Percentiles rank a stretch among this genome's conserved stretches.
These are phyloP conservation scores for Esox lucius DNA, from an alignment of 2,797 vertebrate genomes.

Conservation along the genomic window DNA sequence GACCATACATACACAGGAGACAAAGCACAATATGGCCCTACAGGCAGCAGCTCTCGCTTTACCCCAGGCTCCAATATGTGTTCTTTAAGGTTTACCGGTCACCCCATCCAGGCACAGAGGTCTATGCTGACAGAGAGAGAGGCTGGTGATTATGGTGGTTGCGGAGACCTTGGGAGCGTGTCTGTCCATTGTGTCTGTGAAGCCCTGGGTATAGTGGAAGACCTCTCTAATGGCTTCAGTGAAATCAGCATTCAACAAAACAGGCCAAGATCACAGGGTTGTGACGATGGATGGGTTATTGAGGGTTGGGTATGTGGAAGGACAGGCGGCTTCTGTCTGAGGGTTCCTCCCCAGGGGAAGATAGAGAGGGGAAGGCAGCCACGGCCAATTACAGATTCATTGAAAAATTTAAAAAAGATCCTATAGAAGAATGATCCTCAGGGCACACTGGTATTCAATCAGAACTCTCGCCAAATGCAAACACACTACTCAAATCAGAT, in stretches of 20 bases:
- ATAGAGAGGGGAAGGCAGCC: not conserved
- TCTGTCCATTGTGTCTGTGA: not conserved
- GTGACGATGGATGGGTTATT: not conserved
- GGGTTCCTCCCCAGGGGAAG: not conserved
- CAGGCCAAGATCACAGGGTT: not conserved
- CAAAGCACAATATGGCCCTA: not conserved
- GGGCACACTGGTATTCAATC: not conserved
- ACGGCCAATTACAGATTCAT: not conserved
- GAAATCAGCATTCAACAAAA: not conserved
- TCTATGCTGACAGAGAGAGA: not conserved
- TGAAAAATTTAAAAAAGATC: too few species aligned
- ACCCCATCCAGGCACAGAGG: not conserved
- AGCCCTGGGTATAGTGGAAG: not conserved
- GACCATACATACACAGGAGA: not conserved
- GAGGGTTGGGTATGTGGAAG: not conserved
- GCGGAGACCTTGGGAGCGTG: not conserved
- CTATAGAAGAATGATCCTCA: not conserved
- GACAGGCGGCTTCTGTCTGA: not conserved
- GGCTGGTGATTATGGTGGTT: not conserved
- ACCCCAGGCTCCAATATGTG: not conserved
- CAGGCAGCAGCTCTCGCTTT: not conserved
- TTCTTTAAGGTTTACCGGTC: not conserved
- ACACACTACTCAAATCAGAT: conserved; percentile 1
- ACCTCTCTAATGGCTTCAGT: conserved; percentile 2
- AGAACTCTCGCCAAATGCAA: not conserved